Evolutionary conservation across 1,140 invertebrate genomes (phyloP), one percentile per base, ranked within the genome.

Genomic region (Cepaea nemoralis): DNA sequence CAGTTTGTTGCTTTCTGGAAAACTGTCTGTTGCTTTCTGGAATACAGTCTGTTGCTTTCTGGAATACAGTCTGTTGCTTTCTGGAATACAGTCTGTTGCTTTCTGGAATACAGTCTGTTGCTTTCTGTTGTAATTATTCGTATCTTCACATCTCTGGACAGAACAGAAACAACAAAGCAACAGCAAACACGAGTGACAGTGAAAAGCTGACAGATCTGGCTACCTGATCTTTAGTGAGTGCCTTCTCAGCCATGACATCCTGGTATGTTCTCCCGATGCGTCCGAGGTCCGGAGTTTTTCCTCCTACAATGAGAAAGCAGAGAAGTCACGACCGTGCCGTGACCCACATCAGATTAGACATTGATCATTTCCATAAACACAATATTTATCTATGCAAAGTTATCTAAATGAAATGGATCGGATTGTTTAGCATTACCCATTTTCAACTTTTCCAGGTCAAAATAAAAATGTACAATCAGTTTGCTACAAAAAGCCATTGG

Each of bases 161-260:
- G n/a, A n/a, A n/a, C n/a, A n/a, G n/a, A n/a, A n/a, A n/a, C 8
- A 48, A 48, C 45, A 12, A 48, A 48, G 19, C 45, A 12, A 12
- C 8, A 48, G 45, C 45, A 48, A 8, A 48, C 45, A 48, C 45
- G 45, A 48, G 33, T 70, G n/a, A n/a, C n/a, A n/a, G n/a, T n/a
- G n/a, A n/a, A n/a, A n/a, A n/a, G n/a, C n/a, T n/a, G n/a, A n/a
- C n/a, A n/a, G n/a, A n/a, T n/a, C n/a, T n/a, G n/a, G 70, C 33
- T 84, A 92, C 91, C 87, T 91, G 87, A 77, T 91, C 87, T 83
- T 88, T 87, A 48, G 84, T 87, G 0, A 99, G 93, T 86, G 95
- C 93, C 88, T 98, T 96, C 90, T 99, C 98, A 89, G 95, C 94
- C 97, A 99, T 99, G 93, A 99, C 98, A 90, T 98, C 96, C n/a